phyloP scores from a whole-genome alignment of 2,113 vertebrate species.

The Atractosteus spatula region DNA sequence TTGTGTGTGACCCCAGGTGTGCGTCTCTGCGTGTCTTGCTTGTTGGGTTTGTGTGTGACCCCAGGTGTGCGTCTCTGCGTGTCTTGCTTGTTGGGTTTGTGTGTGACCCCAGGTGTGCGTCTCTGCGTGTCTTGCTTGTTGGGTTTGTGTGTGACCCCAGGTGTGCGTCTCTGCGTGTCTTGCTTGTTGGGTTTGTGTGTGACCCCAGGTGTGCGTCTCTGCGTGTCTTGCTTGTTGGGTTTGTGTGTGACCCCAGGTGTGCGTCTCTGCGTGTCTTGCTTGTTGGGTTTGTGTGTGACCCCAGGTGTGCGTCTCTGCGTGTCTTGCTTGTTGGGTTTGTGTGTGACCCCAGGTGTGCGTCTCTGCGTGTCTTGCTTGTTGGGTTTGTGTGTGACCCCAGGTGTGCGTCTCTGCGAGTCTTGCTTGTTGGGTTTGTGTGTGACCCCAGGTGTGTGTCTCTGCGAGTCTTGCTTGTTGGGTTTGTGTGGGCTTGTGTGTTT shows the following conservation, averaged over 20 bases:
- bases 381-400: not conserved
- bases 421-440: too few species aligned
- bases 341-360: not conserved
- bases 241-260: not conserved
- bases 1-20: conserved; percentile 9
- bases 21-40: not conserved
- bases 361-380: not conserved
- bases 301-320: too few species aligned
- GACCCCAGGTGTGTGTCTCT: not conserved
- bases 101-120: too few species aligned
- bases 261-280: not conserved
- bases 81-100: conserved; percentile 9
- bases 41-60: not conserved
- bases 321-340: not conserved
- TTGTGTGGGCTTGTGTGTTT: not conserved
- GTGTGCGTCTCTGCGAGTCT: too few species aligned
- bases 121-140: too few species aligned
- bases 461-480: conserved; percentile 16
- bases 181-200: not conserved
- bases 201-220: not conserved
- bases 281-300: too few species aligned
- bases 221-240: not conserved
- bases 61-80: not conserved
- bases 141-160: not conserved
- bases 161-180: not conserved